These are phyloP conservation scores for Mungos mungo DNA, from an alignment of 2,113 vertebrate genomes.

Conservation along the genomic window DNA sequence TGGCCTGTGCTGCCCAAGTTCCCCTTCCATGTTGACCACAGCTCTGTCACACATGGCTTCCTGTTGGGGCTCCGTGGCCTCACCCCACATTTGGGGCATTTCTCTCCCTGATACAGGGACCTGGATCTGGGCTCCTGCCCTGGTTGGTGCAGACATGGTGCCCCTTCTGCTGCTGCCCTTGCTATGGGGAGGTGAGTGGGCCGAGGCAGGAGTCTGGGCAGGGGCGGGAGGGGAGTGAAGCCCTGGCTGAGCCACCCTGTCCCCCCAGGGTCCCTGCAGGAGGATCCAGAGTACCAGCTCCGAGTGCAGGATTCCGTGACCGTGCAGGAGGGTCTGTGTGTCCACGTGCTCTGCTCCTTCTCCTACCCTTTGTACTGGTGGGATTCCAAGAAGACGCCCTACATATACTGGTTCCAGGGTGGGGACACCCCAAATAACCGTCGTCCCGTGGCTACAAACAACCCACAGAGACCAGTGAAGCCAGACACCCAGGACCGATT, in stretches of 20 bases:
- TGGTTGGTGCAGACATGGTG: neutral
- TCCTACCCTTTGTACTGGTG: rapidly evolving
- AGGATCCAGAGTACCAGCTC: rapidly evolving
- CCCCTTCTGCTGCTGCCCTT: conserved; percentile 1
- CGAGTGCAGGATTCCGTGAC: rapidly evolving
- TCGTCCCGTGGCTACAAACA: neutral
- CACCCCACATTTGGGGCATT: rapidly evolving
- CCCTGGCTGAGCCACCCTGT: neutral
- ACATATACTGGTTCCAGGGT: neutral
- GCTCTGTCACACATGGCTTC: neutral
- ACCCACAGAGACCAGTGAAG: rapidly evolving
- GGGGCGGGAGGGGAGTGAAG: rapidly evolving
- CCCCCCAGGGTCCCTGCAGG: neutral
- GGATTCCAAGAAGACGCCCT: rapidly evolving
- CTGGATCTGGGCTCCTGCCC: neutral
- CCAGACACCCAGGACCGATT: rapidly evolving
- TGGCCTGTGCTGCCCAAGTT: neutral
- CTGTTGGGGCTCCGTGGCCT: neutral
- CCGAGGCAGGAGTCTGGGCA: rapidly evolving
- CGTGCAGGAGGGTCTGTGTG: neutral
- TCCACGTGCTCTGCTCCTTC: neutral
- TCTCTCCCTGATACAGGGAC: neutral
- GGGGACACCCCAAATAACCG: rapidly evolving
- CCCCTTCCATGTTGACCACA: neutral
- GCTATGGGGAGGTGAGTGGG: conserved; percentile 9